Evolutionary conservation across 64 coral and sea anemone genomes (phyloP).

Genomic region (Montipora cactus): DNA sequence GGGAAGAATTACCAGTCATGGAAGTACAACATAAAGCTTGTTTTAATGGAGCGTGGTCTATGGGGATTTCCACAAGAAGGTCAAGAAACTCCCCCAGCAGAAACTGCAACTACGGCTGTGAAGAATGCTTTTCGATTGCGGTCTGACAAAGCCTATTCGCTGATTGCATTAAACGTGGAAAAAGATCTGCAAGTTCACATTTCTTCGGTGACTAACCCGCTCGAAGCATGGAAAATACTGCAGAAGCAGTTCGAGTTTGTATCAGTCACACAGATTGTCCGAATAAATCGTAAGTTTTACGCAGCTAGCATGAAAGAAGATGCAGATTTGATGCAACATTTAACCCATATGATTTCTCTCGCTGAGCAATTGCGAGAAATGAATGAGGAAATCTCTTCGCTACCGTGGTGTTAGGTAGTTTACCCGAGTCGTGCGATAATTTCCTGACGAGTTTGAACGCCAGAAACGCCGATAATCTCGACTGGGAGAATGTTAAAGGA

Average conservation of each 20-base stretch:
- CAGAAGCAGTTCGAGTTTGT: slow-evolving; percentile 65
- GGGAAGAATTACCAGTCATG: slow-evolving; percentile 62
- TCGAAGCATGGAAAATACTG: slow-evolving; percentile 31
- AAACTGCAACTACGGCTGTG: slow-evolving; percentile 10
- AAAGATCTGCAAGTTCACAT: slow-evolving; percentile 61
- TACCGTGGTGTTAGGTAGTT: slow-evolving; percentile 46
- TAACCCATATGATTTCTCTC: slow-evolving; percentile 63
- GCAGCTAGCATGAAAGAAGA: slow-evolving; percentile 52
- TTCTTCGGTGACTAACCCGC: slow-evolving; percentile 39
- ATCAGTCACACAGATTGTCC: slow-evolving; percentile 60
- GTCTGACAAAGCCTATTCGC: slow-evolving; percentile 57
- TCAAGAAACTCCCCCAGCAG: slow-evolving; percentile 37
- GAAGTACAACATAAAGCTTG: slow-evolving; percentile 59
- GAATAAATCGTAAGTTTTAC: slow-evolving; percentile 45
- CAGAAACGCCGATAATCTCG: slow-evolving; percentile 56
- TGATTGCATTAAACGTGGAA: slow-evolving; percentile 60
- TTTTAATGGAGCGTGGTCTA: slow-evolving; percentile 56
- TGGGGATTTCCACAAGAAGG: slow-evolving; percentile 61
- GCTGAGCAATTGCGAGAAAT: slow-evolving; percentile 56
- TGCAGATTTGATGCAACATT: slow-evolving; percentile 50
- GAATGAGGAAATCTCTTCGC: slow-evolving; percentile 68
- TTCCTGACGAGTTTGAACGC: slow-evolving; percentile 69
- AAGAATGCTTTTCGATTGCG: slow-evolving; percentile 52
- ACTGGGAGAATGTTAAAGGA: slow-evolving; percentile 67
- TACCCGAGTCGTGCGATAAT: slow-evolving; percentile 62